These are phyloP conservation scores for Caenorhabditis remanei DNA, from an alignment of 1,140 invertebrate species.

Conservation along the genomic window DNA sequence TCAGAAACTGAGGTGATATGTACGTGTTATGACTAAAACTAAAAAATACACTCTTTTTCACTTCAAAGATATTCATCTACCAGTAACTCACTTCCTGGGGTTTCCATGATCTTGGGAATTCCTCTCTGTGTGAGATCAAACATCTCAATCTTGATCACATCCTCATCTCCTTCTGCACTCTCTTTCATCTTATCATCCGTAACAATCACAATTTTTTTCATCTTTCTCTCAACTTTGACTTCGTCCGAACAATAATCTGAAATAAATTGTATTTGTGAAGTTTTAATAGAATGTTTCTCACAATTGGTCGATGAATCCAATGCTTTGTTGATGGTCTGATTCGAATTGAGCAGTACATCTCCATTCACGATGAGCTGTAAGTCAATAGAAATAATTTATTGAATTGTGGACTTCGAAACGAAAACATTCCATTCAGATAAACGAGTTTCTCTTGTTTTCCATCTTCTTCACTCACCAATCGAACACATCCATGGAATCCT, in stretches of 20 bases:
- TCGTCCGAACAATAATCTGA: conserved; percentile 51
- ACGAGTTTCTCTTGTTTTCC: conserved; percentile 5
- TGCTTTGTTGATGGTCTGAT: conserved; percentile 44
- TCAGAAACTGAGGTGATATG: too few relatives aligned
- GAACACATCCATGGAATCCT: conserved; percentile 56
- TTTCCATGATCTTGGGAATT: conserved; percentile 19
- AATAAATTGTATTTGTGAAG: not conserved
- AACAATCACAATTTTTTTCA: conserved; percentile 5
- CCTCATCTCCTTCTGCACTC: not conserved
- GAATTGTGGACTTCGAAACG: not conserved
- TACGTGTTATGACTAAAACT: too few relatives aligned
- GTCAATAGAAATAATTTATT: not conserved
- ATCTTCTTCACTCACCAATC: not conserved
- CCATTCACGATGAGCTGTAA: conserved; percentile 57
- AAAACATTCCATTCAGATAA: conserved; percentile 10
- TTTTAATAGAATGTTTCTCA: not conserved
- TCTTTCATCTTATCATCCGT: not conserved
- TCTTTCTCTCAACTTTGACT: not conserved
- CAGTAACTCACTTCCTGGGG: conserved; percentile 12
- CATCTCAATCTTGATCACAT: conserved; percentile 34
- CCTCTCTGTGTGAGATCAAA: conserved; percentile 13
- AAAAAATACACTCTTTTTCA: not conserved
- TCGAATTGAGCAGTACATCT: conserved; percentile 43
- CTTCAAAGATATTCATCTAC: not conserved
- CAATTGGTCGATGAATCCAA: not conserved